Percentiles rank a stretch among this genome's conserved stretches.
Evolutionary conservation across 2,113 vertebrate species (phyloP).

Genomic region (Scomber scombrus): DNA sequence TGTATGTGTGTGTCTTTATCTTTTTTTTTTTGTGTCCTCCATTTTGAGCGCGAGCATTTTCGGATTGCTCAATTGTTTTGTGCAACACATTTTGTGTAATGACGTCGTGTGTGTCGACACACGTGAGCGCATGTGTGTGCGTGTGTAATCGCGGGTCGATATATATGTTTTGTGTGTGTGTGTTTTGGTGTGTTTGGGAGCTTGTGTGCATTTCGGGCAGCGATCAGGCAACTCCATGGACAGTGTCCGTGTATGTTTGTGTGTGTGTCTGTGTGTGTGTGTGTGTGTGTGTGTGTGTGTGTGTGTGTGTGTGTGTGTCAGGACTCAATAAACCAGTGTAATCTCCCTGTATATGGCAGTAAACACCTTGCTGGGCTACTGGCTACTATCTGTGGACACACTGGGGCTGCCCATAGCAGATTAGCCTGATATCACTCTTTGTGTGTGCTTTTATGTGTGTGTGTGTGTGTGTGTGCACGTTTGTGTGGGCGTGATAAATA

Average conservation of each 20-base stretch:
- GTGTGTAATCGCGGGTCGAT: slow-evolving; percentile 1
- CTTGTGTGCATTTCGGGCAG: background rate
- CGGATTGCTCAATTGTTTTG: slow-evolving; percentile 37
- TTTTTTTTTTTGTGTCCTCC: slow-evolving; percentile 34
- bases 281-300: slow-evolving; percentile 20
- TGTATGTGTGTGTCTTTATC: slow-evolving; percentile 12
- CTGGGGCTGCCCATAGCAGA: slow-evolving; percentile 40
- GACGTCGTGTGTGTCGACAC: background rate
- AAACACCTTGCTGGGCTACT: slow-evolving; percentile 61
- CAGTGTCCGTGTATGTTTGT: too few species aligned
- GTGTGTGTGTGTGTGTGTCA: slow-evolving; percentile 38
- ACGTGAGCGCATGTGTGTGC: too few species aligned
- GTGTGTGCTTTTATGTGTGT: slow-evolving; percentile 2
- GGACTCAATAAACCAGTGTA: slow-evolving; percentile 58
- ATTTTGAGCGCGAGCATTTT: slow-evolving; percentile 20
- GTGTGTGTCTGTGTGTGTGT: background rate
- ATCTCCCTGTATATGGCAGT: slow-evolving; percentile 57
- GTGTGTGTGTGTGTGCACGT: background rate
- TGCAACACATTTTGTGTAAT: slow-evolving; percentile 11
- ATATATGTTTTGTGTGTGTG: slow-evolving; percentile 1
- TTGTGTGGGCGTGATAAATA: background rate
- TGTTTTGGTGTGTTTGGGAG: slow-evolving; percentile 20
- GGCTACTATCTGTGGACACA: slow-evolving; percentile 52
- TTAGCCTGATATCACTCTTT: slow-evolving; percentile 42
- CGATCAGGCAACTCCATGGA: background rate